Evolutionary conservation across 2,113 vertebrate species (phyloP).

Genomic region (Pluvianellus socialis): DNA sequence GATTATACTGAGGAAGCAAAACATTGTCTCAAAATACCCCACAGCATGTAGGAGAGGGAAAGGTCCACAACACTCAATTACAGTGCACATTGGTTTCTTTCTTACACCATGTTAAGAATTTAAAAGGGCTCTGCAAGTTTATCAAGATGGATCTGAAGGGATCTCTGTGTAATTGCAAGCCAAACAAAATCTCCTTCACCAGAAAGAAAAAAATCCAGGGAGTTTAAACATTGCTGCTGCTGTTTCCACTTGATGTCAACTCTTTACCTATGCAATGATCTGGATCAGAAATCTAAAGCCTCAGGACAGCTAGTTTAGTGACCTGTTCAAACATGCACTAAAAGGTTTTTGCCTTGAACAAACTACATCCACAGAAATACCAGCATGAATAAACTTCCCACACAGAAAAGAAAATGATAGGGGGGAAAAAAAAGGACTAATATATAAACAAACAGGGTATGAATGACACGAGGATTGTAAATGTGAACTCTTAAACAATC

Average conservation of each 20-base stretch:
- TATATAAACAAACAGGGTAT: not conserved
- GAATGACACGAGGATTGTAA: not conserved
- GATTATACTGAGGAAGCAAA: not conserved
- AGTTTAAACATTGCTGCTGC: not conserved
- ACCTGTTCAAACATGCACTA: not conserved
- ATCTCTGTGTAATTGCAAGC: not conserved
- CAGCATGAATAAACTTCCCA: not conserved
- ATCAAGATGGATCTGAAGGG: not conserved
- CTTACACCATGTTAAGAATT: not conserved
- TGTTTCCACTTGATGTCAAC: not conserved
- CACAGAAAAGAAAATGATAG: not conserved
- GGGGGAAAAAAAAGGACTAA: not conserved
- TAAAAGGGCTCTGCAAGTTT: not conserved
- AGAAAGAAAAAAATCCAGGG: not conserved
- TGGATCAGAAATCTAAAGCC: not conserved
- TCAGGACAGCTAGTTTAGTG: not conserved
- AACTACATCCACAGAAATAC: not conserved
- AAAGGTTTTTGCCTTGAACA: not conserved
- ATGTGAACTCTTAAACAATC: not conserved
- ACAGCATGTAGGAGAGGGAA: not conserved
- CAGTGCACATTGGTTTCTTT: not conserved
- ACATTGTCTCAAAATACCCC: not conserved
- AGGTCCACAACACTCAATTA: not conserved
- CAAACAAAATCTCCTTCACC: not conserved
- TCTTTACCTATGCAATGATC: not conserved